Evolutionary conservation across 2,888 invertebrate species (phyloP), one percentile per base, ranked within the genome.

Genomic region (Eustalomyia histrio): DNA sequence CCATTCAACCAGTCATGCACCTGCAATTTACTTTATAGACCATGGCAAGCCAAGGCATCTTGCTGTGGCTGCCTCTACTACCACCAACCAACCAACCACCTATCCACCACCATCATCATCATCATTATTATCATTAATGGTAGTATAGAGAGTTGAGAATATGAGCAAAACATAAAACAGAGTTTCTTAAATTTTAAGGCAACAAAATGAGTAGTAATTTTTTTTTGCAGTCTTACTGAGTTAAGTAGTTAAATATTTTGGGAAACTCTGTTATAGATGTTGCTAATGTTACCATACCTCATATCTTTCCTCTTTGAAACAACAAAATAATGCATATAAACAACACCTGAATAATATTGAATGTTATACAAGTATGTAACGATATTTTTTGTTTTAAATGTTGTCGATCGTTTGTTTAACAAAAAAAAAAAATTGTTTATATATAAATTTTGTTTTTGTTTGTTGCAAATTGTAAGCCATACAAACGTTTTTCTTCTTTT

Each of bases 11-110:
- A 88, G 88, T 88, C 89, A 89, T 88, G 89, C 88, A 88, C 88
- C 88, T 88, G 88, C 88, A 88, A 88, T 89, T 89, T 89, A 88
- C 89, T 88, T 88, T 88, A 88, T 89, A 89, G 89, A 88, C 88
- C 88, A 88, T 89, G 88, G 88, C 87, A 88, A 81, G 76, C 73
- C 60, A 55, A 87, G 87, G 86, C 87, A 80, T 75, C 76, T 76
- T 76, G 72, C 67, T 68, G 63, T 67, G 61, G 65, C 69, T 82
- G 82, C 76, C 79, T 63, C 75, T 82, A 47, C 64, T 50, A 29
- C 55, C 55, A 76, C 63, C 53, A 69, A 75, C 61, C 53, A 69
- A 75, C 61, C 29, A n/a, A 60, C 9, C 63, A 53, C 8, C 61
- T 60, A 67, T 55, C 69, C 63, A 63, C 68, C 61, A 55, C 63